These are phyloP conservation scores for Scrobipalpa atriplicella DNA, from an alignment of 2,888 invertebrate genomes.

Conservation along the genomic window DNA sequence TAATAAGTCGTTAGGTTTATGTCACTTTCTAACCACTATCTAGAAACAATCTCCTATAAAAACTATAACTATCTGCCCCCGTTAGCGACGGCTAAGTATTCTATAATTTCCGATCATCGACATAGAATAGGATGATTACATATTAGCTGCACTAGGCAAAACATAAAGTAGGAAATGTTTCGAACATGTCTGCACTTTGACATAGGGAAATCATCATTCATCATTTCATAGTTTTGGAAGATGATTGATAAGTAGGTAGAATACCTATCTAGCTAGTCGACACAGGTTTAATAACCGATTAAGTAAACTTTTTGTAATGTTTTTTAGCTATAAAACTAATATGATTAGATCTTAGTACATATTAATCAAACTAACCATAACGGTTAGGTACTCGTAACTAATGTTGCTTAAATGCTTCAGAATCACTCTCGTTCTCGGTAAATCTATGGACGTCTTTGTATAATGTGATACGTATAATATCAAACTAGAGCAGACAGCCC, in stretches of 20 bases:
- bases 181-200: neutral
- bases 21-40: conserved; percentile 17
- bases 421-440: no score
- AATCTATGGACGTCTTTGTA: no score
- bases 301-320: no score
- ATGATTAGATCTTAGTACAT: no score
- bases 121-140: neutral
- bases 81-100: neutral
- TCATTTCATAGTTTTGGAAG: neutral
- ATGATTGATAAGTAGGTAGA: neutral
- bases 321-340: no score
- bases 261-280: neutral
- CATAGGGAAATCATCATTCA: neutral
- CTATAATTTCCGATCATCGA: conserved; percentile 6
- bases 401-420: no score
- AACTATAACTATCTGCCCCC: neutral
- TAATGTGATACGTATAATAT: no score
- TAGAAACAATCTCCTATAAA: conserved; percentile 9
- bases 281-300: no score
- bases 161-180: neutral
- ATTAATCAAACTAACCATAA: no score
- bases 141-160: neutral
- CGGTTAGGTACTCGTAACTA: no score
- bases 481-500: no score
- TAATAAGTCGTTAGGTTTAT: conserved; percentile 9